These are phyloP conservation scores for Echiichthys vipera DNA, from an alignment of 2,797 vertebrate species.

Conservation along the genomic window DNA sequence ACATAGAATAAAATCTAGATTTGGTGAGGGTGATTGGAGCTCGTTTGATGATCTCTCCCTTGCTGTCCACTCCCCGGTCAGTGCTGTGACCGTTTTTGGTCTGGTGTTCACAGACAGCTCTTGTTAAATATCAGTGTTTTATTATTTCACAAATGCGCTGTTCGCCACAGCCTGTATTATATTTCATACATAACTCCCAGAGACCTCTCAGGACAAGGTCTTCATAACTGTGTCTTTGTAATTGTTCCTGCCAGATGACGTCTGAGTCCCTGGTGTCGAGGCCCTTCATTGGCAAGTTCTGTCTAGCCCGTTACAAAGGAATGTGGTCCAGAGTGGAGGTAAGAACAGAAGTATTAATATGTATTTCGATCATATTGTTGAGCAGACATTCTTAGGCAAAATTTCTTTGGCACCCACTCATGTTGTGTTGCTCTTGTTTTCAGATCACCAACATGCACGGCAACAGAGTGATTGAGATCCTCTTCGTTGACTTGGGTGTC, in stretches of 20 bases:
- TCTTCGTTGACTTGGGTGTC: slow-evolving; percentile 90
- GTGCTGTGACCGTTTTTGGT: not conserved
- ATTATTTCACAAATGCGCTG: not conserved
- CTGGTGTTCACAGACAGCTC: not conserved
- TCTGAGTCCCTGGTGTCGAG: slow-evolving; percentile 87
- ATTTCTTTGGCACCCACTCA: not conserved
- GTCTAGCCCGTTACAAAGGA: slow-evolving; percentile 89
- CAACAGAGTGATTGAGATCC: slow-evolving; percentile 89
- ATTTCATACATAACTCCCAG: not conserved
- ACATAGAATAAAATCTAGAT: not conserved
- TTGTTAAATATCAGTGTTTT: not conserved
- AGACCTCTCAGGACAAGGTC: not conserved
- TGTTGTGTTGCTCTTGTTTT: slow-evolving; percentile 1
- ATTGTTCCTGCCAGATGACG: slow-evolving; percentile 75
- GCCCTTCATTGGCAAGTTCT: slow-evolving; percentile 93
- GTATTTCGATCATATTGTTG: not conserved
- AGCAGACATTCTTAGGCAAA: not conserved
- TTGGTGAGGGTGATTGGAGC: not conserved
- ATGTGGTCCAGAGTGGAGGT: slow-evolving; percentile 94
- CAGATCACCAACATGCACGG: slow-evolving; percentile 91
- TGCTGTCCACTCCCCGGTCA: not conserved
- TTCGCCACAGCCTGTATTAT: not conserved
- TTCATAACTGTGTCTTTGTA: not conserved
- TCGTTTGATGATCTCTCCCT: too few species aligned
- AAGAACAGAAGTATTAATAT: slow-evolving; percentile 43